A percentile compares a stretch with the other conserved stretches of the same genome.
Evolutionary conservation across 1,140 invertebrate species (phyloP).

Genomic region (Triops cancriformis): DNA sequence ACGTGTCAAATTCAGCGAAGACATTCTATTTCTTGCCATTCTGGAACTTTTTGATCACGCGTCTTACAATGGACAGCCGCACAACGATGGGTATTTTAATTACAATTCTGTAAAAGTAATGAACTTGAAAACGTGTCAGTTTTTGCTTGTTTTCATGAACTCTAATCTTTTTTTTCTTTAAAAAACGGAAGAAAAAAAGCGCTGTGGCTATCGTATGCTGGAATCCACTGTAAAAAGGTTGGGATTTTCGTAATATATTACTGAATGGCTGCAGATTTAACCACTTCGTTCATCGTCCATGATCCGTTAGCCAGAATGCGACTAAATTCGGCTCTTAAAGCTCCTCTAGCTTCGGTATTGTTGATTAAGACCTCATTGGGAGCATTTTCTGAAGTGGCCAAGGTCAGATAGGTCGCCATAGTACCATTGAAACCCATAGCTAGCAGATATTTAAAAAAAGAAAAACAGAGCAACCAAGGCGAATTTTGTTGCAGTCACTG

Average conservation of each 20-base stretch:
- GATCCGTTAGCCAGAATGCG: slow-evolving; percentile 1
- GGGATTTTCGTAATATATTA: not conserved
- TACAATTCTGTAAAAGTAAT: no score
- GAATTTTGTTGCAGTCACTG: no score
- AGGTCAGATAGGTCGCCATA: slow-evolving; percentile 17
- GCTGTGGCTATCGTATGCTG: no score
- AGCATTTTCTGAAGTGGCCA: slow-evolving; percentile 16
- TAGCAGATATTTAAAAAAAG: not conserved
- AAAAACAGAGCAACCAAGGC: no score
- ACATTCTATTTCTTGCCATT: no score
- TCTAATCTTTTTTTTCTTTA: not conserved
- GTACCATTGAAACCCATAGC: slow-evolving; percentile 22
- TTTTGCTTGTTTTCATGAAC: no score
- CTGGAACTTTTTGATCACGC: no score
- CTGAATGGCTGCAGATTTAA: slow-evolving; percentile 15
- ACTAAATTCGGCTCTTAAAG: not conserved
- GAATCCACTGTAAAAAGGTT: not conserved
- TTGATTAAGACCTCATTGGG: not conserved
- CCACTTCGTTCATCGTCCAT: slow-evolving; percentile 16
- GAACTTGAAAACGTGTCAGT: no score
- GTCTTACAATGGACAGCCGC: no score
- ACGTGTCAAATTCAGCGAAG: no score
- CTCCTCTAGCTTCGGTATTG: not conserved
- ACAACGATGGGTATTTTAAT: no score
- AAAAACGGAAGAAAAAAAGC: no score